Conservation (phyloP, 1,140 invertebrate genomes). For the Maconellicoccus hirsutus region DNA sequence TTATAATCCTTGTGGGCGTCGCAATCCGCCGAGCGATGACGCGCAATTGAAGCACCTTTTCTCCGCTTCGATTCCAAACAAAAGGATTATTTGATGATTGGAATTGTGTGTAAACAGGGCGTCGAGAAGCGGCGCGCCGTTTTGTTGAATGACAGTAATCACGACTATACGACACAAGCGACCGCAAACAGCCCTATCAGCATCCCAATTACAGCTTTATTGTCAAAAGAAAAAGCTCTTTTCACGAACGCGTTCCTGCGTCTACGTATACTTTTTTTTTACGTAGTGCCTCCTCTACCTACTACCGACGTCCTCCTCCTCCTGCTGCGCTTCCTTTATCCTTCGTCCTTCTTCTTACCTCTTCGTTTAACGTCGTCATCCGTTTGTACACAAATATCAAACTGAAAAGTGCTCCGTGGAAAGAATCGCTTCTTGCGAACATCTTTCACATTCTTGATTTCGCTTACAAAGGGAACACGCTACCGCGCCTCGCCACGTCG, state of each 20-base stretch:
- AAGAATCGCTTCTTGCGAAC: not conserved
- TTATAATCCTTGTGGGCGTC: not conserved
- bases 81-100: not conserved
- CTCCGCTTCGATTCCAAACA: not conserved
- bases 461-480: not conserved
- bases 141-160: constrained; percentile 4
- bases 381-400: not conserved
- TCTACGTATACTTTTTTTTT: no score
- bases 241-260: not conserved
- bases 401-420: not conserved
- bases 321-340: no score
- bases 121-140: not conserved
- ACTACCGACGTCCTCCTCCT: no score
- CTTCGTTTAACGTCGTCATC: no score
- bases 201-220: not conserved
- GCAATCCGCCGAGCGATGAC: not conserved
- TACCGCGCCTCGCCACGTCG: no score
- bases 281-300: no score
- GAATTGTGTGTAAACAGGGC: not conserved
- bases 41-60: not conserved
- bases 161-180: not conserved
- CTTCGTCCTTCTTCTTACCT: no score
- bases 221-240: constrained; percentile 7
- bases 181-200: constrained; percentile 6
- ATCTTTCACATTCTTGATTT: constrained; percentile 9